Evolutionary conservation across 2,888 invertebrate genomes (phyloP), one percentile per base, ranked within the genome.

Genomic region (Timema cristinae): DNA sequence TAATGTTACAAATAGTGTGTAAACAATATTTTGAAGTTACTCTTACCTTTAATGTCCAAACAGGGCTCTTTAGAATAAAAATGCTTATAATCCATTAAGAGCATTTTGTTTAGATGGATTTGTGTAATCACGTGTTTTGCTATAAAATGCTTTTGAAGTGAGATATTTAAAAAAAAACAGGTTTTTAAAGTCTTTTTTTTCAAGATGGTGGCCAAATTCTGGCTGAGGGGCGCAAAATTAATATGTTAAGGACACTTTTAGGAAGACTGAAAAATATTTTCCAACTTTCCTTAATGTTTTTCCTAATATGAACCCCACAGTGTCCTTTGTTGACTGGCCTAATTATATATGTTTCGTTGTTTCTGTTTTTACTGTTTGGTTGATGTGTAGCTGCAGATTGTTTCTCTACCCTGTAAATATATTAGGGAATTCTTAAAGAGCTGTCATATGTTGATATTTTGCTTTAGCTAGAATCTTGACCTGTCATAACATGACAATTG

Each of bases 161-260:
- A 32, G 32, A 32, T 32, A 32, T 32, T 32, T 32, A 32, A 66
- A 66, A 66, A 66, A 48, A 49, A n/a, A 15, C 4, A 0, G 10
- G 8, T n/a, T 59, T 15, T 7, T 9, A 5, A 8, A 0, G 32
- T 32, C 32, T 32, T 32, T 59, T 59, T 56, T 0, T 59, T 13
- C 59, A 59, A 59, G 9, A 59, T 59, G 13, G 59, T n/a, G 59
- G 59, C 59, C 8, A 59, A 11, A n/a, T 59, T 8, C 59, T 10
- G 13, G 59, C 8, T n/a, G n/a, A 59, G 32, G 15, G 59, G 59
- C 32, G 15, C 59, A 59, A 59, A 59, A n/a, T 59, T n/a, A 59
- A 32, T 59, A 59, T 59, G 8, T 59, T 59, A 59, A n/a, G 8
- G 59, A n/a, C 15, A n/a, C 32, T 59, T 59, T 59, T 16, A 59